Base-by-base conservation (phyloP, 2,888 invertebrate species). In the Nebria salina region DNA sequence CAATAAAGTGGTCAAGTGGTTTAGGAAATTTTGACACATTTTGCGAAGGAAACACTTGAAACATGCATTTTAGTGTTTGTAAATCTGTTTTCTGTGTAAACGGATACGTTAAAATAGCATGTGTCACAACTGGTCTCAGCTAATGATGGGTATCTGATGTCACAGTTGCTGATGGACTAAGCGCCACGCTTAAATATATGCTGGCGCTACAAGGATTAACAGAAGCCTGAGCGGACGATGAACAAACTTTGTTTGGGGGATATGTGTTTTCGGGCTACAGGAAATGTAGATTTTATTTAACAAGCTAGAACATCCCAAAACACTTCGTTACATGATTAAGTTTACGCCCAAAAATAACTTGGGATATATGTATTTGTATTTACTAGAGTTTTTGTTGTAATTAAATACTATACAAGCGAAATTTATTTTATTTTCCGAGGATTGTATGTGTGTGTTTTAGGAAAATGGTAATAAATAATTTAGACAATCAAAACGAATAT, bases 71-170 rank as follows among this genome's bases (percentile, higher is more conserved):
- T 76, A 75, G 76, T 76, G 81, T 76, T 81, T 81, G 81, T 81
- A 81, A 81, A 81, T 81, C 81, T 81, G 81, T 81, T 81, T 81
- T 81, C 81, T 81, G 76, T 81, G 81, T 81, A 81, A 81, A 81
- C 81, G 81, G 81, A 81, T 81, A 81, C 81, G 76, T 81, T 81
- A 81, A 81, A 81, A 81, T 81, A 81, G 81, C 81, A 81, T 81
- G 76, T 81, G 81, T 81, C 81, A 81, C 75, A 72, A 54, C 72
- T 64, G 76, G 81, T 76, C 26, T 15, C 43, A 74, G 66, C 79
- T 79, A 79, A 79, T 79, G 79, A 79, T 54, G 66, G 54, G 73
- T 79, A 25, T 70, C 68, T 68, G 20, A 26, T 68, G 13, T 68
- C 15, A 68, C 70, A 25, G 34, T 70, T 72, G 72, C 73, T 78